A percentile compares a stretch with the other conserved stretches of the same genome.
phyloP scores from a whole-genome alignment of 2,888 invertebrate species.

The Dyspetes luteomarginatus region DNA sequence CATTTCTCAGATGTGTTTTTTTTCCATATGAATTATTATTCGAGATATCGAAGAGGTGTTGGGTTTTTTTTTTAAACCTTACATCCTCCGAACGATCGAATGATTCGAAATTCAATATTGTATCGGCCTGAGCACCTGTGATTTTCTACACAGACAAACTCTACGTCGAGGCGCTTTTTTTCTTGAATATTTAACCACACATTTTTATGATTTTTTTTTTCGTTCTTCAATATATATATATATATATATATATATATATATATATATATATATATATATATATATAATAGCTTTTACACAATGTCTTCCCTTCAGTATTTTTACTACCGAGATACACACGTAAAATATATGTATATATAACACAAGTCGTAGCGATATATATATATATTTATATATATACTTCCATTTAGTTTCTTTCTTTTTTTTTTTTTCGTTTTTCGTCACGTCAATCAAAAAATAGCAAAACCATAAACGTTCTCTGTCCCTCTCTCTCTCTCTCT shows the following conservation, averaged over 20 bases:
- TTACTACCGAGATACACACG: constrained; percentile 73
- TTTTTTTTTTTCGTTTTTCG: constrained; percentile 26
- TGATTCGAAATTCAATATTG: constrained; percentile 30
- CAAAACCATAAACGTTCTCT: constrained; percentile 74
- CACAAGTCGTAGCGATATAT: constrained; percentile 76
- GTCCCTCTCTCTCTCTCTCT: constrained; percentile 40
- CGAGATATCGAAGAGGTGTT: constrained; percentile 12
- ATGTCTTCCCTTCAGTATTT: constrained; percentile 71
- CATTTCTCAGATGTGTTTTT: background rate
- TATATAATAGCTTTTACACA: constrained; percentile 79
- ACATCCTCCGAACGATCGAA: background rate
- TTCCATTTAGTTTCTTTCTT: constrained; percentile 22
- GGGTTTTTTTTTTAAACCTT: background rate
- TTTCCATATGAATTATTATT: constrained; percentile 3
- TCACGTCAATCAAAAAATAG: constrained; percentile 76
- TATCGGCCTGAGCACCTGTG: constrained; percentile 52
- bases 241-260: constrained; percentile 69
- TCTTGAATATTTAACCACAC: background rate
- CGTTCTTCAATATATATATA: constrained; percentile 74
- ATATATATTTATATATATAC: too few relatives aligned
- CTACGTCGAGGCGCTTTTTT: constrained; percentile 37
- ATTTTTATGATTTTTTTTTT: constrained; percentile 5
- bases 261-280: constrained; percentile 69
- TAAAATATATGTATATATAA: constrained; percentile 75
- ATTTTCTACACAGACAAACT: constrained; percentile 39